Evolutionary conservation across 2,113 vertebrate species (phyloP), one percentile per base, ranked within the genome.

Genomic region (Promerops cafer): DNA sequence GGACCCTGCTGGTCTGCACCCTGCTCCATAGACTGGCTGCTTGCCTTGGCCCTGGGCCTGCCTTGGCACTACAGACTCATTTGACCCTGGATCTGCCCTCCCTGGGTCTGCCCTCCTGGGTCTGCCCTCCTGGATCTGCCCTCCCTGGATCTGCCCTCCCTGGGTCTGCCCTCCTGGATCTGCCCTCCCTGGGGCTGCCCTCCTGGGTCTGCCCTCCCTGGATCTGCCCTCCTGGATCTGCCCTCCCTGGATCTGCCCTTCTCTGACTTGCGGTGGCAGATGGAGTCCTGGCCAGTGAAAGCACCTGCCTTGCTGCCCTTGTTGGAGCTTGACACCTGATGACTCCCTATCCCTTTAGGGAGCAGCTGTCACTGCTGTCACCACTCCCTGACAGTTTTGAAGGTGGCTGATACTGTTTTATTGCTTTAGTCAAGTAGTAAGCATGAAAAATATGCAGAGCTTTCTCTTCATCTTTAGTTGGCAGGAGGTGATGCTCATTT

Each of bases 191-290:
- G n/a, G n/a, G n/a, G n/a, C n/a, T n/a, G n/a, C n/a, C n/a, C n/a
- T n/a, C n/a, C n/a, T n/a, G n/a, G n/a, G n/a, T n/a, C n/a, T n/a
- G n/a, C n/a, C n/a, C n/a, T n/a, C n/a, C n/a, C n/a, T n/a, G n/a
- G n/a, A n/a, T n/a, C n/a, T n/a, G n/a, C n/a, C n/a, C n/a, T n/a
- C n/a, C n/a, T n/a, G 54, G 54, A n/a, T 63, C 31, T 59, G 47
- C 37, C 6, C 7, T 45, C 79, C 27, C n/a, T 53, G 13, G 26
- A 6, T 52, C 17, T 56, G n/a, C 42, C 16, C 11, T 23, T 16
- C n/a, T 61, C 10, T 0, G 0, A 8, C 47, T 16, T 18, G 5
- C 5, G 4, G 44, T n/a, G 40, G 42, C 61, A 13, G 59, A 56
- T 0, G 0, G 54, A 40, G 45, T 16, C 39, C 23, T 54, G 11